A percentile compares a stretch with the other conserved stretches of the same genome.
Conservation (phyloP, 1,140 invertebrate genomes). For the Scaptomyza pallida region DNA sequence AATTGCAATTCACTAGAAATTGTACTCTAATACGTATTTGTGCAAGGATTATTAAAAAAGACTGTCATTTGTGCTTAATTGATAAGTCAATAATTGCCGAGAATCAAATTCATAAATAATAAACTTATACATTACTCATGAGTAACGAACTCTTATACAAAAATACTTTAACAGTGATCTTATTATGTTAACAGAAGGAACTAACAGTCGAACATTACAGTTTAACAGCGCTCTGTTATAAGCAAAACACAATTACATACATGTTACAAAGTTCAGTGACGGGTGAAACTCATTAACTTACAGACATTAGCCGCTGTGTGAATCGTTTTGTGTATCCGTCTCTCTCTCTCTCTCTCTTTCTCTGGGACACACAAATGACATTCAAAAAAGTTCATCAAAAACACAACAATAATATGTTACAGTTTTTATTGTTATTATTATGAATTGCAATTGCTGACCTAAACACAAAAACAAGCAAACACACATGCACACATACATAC, state of each 20-base stretch:
- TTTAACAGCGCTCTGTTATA: conserved; percentile 20
- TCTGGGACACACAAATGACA: conserved; percentile 4
- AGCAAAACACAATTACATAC: too few species aligned
- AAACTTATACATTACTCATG: too few species aligned
- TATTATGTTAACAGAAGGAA: background rate
- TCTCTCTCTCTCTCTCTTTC: too few species aligned
- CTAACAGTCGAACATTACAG: background rate
- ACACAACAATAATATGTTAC: conserved; percentile 40
- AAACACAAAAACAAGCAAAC: conserved; percentile 3
- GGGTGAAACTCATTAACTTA: conserved; percentile 30
- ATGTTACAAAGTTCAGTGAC: conserved; percentile 13
- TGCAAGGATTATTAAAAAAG: too few species aligned
- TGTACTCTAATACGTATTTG: too few species aligned
- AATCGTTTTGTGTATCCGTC: background rate
- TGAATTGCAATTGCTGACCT: conserved; percentile 25
- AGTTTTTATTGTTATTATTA: conserved; percentile 21
- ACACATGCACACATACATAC: background rate
- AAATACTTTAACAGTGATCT: too few species aligned
- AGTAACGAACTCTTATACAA: too few species aligned
- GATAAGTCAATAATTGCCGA: too few species aligned
- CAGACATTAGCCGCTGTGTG: background rate
- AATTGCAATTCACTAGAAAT: background rate
- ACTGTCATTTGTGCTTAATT: too few species aligned
- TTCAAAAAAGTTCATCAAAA: conserved; percentile 42
- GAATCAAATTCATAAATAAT: too few species aligned